Base-by-base conservation (phyloP, 1,140 invertebrate species). In the Sycobia sp. region DNA sequence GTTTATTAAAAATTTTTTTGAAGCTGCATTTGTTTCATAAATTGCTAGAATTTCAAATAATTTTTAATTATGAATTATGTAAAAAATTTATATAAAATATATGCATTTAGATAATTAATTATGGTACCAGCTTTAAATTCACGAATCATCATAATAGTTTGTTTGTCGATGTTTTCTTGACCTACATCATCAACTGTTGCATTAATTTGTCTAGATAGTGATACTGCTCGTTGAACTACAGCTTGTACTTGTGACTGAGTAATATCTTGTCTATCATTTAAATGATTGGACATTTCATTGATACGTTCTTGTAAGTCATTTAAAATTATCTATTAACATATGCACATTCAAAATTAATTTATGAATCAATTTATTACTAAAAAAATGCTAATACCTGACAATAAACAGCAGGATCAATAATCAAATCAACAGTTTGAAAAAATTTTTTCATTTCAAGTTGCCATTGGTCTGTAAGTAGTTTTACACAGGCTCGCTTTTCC, bases 401-500 rank as follows among this genome's bases (percentile, higher is more conserved):
- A 75, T 88, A 88, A 39, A 87, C 87, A 34, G 83, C 76, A 1
- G 87, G 87, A 76, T 89, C 87, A 5, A 89, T 86, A 67, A 89
- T 87, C 10, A 85, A 69, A 76, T 85, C 85, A 13, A 89, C 81
- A 32, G 78, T 77, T 39, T 83, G 77, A 56, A 84, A 81, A 55
- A 89, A 82, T 38, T 81, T 79, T 47, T 78, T 77, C 11, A 87
- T 80, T 74, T 89, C 87, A 27, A 78, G 66, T 36, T 83, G 79
- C 87, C 87, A 89, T 62, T 84, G 81, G 13, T 77, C 71, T 11
- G 83, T 80, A 13, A 88, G 72, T 2, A 88, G 44, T 51, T 80
- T 75, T 0, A 84, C 73, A 62, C 80, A 71, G 55, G 76, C 67
- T 66, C 76, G 69, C 57, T 76, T 73, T 59, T 82, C 78, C 57